Evolutionary conservation across 2,113 vertebrate species (phyloP), one percentile per base, ranked within the genome.

Genomic region (Ochotona princeps): DNA sequence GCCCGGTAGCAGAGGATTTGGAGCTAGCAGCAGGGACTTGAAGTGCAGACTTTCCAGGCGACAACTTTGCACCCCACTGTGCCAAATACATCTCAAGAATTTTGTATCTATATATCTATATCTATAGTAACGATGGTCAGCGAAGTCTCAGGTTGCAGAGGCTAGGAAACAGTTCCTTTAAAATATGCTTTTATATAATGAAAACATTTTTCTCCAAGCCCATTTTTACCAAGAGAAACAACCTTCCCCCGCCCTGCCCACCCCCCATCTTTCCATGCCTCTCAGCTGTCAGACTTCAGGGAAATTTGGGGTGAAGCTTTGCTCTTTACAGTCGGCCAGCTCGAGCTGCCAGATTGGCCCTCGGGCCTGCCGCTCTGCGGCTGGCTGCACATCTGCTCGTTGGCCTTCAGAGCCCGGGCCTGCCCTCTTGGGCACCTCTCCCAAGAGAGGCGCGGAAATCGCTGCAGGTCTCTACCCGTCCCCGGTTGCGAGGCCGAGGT

Each of bases 171-270:
- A 73, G 49, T 66, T 54, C 28, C 63, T 57, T 90, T 51, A 21
- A 21, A 83, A 75, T 47, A 18, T 90, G 61, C 67, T 90, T 76
- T 93, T 80, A 57, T 17, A 57, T 74, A 47, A 67, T 28, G 30
- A 32, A 60, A 57, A 66, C 32, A 15, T 65, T 89, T 86, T 69
- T 54, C 65, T 73, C 81, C 49, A 76, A 85, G 47, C 21, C 32
- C 51, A 23, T 82, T 79, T 80, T 89, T 67, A 23, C 38, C 82
- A 65, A 60, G 67, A 70, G 72, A 91, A 93, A 47, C n/a, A 49
- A 60, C 15, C 67, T 30, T n/a, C 57, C 28, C 73, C 26, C 17
- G 14, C 17, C 44, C 30, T 6, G 35, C 49, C 21, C 20, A 67
- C 26, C 4, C n/a, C 30, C 30, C 14, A 15, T 26, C 25, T 57